Base-by-base conservation (phyloP, 2,797 vertebrate species). In the Lagorchestes hirsutus region DNA sequence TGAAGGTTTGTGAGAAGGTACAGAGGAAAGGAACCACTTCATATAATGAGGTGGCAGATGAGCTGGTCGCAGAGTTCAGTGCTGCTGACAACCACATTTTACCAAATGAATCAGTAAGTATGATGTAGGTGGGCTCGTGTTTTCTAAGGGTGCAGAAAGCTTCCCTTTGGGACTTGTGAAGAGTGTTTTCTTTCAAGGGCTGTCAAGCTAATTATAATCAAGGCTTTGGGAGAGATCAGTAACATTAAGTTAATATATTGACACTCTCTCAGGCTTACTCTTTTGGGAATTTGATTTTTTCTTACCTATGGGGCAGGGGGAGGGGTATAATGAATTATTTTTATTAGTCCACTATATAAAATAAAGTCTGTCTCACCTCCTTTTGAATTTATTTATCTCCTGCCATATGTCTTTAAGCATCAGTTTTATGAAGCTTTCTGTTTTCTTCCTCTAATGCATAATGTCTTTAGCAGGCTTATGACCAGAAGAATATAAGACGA, bases 1-100 rank as follows among this genome's bases (percentile, higher is more conserved):
- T 99, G 99, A 99, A 99, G 98, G 99, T 99, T 97, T 99, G 99
- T 82, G 99, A 99, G 98, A 99, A 99, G 98, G 99, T 99, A 97
- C 99, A 99, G 98, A 99, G 99, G 98, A 99, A 99, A 98, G 99
- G 99, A 96, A 99, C 99, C 93, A 99, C 99, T 55, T 99, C 99
- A 91, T 99, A 99, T 98, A 99, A 99, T 95, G 99, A 99, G 98
- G 99, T 99, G 98, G 99, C 99, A 18, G 99, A 99, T 90, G 99
- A 99, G 97, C 98, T 99, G 98, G 99, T 99, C 22, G 99, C 99
- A 59, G 99, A 99, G 98, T 99, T 99, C 99, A 99, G 99, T 97
- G 99, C 99, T 74, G 98, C 99, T 58, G 99, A 99, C 99, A 99
- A 99, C 99, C 99, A 99, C 98, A 99, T 99, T 98, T 99, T 99